A percentile compares a stretch with the other conserved stretches of the same genome.
Evolutionary conservation across 2,113 vertebrate species (phyloP).

Genomic region (Machaerirhynchus nigripectus): DNA sequence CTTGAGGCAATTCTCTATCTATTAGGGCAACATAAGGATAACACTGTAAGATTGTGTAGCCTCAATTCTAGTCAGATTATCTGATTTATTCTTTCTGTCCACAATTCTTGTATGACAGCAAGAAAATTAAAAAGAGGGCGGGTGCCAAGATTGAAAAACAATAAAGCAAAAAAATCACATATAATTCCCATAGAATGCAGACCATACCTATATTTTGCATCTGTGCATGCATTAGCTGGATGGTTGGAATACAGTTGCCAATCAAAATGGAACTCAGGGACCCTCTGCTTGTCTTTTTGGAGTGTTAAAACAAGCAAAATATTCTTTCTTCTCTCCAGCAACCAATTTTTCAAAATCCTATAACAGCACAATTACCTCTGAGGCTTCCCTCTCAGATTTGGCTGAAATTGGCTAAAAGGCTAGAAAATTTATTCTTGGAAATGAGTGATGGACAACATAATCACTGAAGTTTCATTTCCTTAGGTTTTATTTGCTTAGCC

Average conservation of each 20-base stretch:
- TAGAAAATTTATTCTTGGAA: not conserved
- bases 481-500: not conserved
- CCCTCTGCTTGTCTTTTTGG: not conserved
- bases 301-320: not conserved
- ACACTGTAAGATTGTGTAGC: not conserved
- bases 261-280: not conserved
- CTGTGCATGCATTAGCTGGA: not conserved
- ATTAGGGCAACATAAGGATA: conserved; percentile 3
- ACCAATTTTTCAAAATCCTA: not conserved
- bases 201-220: not conserved
- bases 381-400: not conserved
- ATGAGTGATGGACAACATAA: not conserved
- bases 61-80: conserved; percentile 29
- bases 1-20: conserved; percentile 3
- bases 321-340: not conserved
- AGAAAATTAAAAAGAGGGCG: conserved; percentile 10
- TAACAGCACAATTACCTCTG: not conserved
- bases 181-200: not conserved
- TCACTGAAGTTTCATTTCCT: not conserved
- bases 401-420: not conserved
- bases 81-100: conserved; percentile 47
- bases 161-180: not conserved
- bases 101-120: conserved; percentile 36
- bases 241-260: not conserved
- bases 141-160: not conserved